Conservation (phyloP, 1,140 invertebrate species). For the Tribolium castaneum region DNA sequence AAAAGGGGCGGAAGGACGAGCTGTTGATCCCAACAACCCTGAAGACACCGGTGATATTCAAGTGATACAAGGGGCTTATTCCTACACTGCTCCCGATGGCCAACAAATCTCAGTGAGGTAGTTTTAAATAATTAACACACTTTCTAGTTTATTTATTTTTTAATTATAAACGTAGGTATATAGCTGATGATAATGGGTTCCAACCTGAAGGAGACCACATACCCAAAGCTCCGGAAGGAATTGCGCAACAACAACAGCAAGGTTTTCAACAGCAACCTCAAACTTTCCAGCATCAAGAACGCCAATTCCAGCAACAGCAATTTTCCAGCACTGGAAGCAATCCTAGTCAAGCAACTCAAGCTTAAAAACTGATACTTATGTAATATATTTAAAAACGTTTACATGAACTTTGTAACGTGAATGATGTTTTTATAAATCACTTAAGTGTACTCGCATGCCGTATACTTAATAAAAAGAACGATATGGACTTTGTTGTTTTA, state of each 20-base stretch:
- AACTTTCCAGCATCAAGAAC: background rate
- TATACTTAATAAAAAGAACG: background rate
- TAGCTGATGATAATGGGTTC: conserved; percentile 74
- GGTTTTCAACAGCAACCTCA: conserved; percentile 1
- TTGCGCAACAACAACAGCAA: conserved; percentile 57
- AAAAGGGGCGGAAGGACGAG: conserved; percentile 65
- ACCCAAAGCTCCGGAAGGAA: conserved; percentile 76
- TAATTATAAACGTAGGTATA: conserved; percentile 54
- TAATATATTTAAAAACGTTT: background rate
- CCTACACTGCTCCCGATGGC: conserved; percentile 74
- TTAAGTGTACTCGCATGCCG: too few relatives aligned
- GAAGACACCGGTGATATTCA: conserved; percentile 69
- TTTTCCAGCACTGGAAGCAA: background rate
- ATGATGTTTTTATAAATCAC: too few relatives aligned
- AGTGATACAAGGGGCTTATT: conserved; percentile 72
- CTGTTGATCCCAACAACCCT: conserved; percentile 65
- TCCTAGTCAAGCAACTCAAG: background rate
- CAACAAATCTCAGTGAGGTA: conserved; percentile 68
- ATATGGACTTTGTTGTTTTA: background rate
- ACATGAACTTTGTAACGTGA: background rate
- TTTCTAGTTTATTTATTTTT: background rate
- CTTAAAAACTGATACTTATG: background rate
- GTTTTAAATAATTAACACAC: conserved; percentile 2
- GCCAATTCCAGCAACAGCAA: background rate
- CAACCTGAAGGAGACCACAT: conserved; percentile 73